Conservation (phyloP, 2,113 vertebrate genomes). For the Chlamydotis undulata region DNA sequence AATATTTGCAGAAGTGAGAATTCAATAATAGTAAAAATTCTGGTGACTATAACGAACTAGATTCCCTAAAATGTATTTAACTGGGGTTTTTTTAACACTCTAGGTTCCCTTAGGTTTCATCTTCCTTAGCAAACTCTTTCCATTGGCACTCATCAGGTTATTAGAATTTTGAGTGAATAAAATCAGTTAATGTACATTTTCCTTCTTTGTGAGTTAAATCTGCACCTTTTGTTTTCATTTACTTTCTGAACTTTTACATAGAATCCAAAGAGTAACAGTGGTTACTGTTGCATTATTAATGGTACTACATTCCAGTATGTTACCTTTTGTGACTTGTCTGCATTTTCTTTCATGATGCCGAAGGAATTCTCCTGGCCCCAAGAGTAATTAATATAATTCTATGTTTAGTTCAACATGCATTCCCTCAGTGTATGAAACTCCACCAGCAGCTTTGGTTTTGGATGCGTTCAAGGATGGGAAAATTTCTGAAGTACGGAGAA, state of each 20-base stretch:
- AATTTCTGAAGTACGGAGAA: slow-evolving; percentile 1
- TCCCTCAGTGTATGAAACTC: slow-evolving; percentile 74
- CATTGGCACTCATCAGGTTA: not conserved
- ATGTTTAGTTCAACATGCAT: slow-evolving; percentile 83
- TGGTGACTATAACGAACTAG: not conserved
- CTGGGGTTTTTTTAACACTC: not conserved
- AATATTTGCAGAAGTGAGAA: slow-evolving; percentile 9
- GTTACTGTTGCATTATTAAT: not conserved
- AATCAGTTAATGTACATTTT: not conserved
- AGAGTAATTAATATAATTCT: slow-evolving; percentile 14
- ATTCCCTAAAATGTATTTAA: not conserved
- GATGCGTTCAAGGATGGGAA: slow-evolving; percentile 66
- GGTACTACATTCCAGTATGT: not conserved
- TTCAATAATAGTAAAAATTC: not conserved
- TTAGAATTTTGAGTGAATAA: not conserved
- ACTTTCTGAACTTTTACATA: not conserved
- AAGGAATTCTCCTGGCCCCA: not conserved
- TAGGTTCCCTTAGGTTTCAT: not conserved
- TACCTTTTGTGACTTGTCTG: not conserved
- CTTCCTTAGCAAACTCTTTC: not conserved
- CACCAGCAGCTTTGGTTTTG: slow-evolving; percentile 76
- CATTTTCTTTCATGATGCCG: not conserved
- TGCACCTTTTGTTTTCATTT: not conserved
- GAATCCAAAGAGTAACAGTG: not conserved
- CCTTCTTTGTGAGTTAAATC: not conserved